These are phyloP conservation scores for Streptopelia turtur DNA, from an alignment of 2,797 vertebrate species.

Conservation along the genomic window DNA sequence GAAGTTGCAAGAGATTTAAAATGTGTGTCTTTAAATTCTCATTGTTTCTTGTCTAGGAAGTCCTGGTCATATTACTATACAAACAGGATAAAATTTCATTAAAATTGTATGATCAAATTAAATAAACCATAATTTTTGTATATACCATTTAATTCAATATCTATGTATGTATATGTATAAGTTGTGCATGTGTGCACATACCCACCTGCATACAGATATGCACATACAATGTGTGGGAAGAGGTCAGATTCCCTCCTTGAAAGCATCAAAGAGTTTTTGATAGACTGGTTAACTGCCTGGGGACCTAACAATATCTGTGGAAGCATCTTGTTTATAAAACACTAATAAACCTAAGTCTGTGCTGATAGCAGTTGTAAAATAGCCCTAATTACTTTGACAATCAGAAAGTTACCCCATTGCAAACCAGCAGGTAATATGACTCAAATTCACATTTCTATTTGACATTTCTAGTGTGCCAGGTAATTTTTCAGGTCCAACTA, in stretches of 20 bases:
- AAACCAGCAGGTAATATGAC: neutral
- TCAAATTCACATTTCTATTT: conserved; percentile 2
- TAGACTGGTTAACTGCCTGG: neutral
- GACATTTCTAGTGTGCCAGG: neutral
- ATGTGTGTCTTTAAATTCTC: neutral
- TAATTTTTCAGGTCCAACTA: conserved; percentile 5
- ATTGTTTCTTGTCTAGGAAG: neutral
- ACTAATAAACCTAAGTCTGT: neutral
- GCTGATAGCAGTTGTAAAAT: neutral
- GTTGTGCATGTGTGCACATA: neutral
- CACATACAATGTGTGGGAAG: neutral
- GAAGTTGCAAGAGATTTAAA: neutral
- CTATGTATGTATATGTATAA: neutral
- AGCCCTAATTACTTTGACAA: neutral
- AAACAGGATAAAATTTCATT: neutral
- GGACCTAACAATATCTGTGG: neutral
- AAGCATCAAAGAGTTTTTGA: neutral
- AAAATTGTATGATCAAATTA: neutral
- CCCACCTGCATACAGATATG: neutral
- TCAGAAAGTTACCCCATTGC: neutral
- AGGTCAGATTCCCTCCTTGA: neutral
- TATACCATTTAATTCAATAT: neutral
- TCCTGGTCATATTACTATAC: neutral
- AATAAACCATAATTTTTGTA: neutral
- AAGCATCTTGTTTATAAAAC: neutral